Conservation (phyloP, 2,113 vertebrate species). For the Nothocercus julius region DNA sequence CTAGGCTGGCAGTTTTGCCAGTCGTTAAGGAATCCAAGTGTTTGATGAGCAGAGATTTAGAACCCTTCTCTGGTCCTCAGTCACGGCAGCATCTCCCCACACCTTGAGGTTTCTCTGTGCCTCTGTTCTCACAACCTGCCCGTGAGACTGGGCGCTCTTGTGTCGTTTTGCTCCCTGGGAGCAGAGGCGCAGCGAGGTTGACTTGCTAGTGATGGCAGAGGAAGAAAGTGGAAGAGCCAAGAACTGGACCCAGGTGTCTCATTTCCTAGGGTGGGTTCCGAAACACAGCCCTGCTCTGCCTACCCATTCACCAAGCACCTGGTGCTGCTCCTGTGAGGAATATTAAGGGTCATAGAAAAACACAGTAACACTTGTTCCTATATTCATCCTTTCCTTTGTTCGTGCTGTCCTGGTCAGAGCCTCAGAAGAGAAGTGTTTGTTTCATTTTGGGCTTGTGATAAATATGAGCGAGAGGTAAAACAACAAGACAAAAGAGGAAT, state of each 20-base stretch:
- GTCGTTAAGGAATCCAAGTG: neutral
- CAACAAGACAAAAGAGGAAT: conserved; percentile 39
- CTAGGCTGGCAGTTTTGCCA: neutral
- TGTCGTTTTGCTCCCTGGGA: neutral
- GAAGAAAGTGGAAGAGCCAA: neutral
- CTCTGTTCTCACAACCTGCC: neutral
- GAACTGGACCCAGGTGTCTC: conserved; percentile 55
- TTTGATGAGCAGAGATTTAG: neutral
- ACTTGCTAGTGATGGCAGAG: rapidly evolving
- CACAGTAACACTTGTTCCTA: conserved; percentile 42
- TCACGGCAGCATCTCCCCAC: rapidly evolving
- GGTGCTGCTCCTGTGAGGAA: conserved; percentile 24
- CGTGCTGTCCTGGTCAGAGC: conserved; percentile 47
- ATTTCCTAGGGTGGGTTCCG: conserved; percentile 39
- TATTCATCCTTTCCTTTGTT: conserved; percentile 39
- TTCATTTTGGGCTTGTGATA: conserved; percentile 35
- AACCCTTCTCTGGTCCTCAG: neutral
- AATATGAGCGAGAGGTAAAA: conserved; percentile 33
- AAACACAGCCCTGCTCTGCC: rapidly evolving
- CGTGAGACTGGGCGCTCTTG: neutral
- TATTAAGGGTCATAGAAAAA: conserved; percentile 10
- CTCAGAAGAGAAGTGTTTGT: conserved; percentile 35
- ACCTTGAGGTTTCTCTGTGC: conserved; percentile 6
- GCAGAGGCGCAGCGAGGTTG: neutral
- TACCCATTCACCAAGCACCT: conserved; percentile 22